Base-by-base conservation (phyloP, 2,113 vertebrate species). In the Gopherus evgoodei region DNA sequence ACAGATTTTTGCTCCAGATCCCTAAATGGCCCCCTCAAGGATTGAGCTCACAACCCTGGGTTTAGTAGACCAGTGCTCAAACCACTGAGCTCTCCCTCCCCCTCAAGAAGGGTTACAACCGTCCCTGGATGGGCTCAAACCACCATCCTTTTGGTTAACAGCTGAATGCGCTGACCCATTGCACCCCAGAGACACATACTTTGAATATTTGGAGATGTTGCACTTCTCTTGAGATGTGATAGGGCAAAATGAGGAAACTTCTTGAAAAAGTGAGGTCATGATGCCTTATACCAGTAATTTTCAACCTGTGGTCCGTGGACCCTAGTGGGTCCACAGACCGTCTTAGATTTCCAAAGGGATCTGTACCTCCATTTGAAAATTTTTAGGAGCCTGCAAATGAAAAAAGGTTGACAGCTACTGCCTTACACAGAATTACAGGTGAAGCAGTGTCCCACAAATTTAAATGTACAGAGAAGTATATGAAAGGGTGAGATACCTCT, bases 141-240 rank as follows among this genome's bases (percentile, higher is more conserved):
- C 98, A 98, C 98, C 98, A 98, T 97, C 98, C 98, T 98, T 98
- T 98, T 97, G 88, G 98, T 98, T 98, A 98, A 98, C 98, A 98
- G 98, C 98, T 97, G 97, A 98, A 98, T 93, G 97, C 97, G 97
- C 98, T 98, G 93, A 98, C 98, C 98, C 0, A 97, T 98, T 98
- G 98, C 98, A 94, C 98, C 98, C 98, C 98, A 98, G 98, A 98
- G 98, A 98, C 98, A 50, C 50, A 50, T 5, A 50, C 62, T 83
- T 56, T 52, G 50, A 24, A n/a, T 88, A 91, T 11, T 35, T 62
- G 81, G 54, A 12, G 42, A 78, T 44, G 13, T 13, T 27, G 42
- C 13, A 14, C 12, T 27, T 75, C 47, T 47, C 38, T 83, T 52
- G 81, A 87, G 82, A 7, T 79, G 31, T 62, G 81, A 56, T 25